Evolutionary conservation across 2,113 vertebrate genomes (phyloP), one percentile per base, ranked within the genome.

Genomic region (Chionodraco myersi): DNA sequence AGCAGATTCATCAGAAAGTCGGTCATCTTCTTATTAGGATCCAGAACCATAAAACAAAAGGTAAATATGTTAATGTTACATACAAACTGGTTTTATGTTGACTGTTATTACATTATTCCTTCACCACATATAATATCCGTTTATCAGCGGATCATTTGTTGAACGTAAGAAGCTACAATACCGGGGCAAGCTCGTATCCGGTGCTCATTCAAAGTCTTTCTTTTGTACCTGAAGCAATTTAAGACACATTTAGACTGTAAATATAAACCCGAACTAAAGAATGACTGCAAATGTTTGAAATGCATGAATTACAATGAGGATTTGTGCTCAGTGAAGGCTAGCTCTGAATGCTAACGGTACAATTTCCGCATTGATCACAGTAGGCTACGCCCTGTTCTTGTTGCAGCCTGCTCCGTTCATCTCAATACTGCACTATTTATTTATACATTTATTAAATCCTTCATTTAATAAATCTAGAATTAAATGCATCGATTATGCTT

Each of bases 341-440:
- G 83, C 86, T 57, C 11, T 10, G 30, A 51, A 10, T 41, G 91
- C 82, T 88, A 83, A 81, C 30, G 59, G 3, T 52, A 0, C 4
- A 49, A 86, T 54, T 93, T 93, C 92, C 92, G 92, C 92, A 91
- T 92, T 87, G 52, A 62, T 26, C 64, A 21, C 13, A 21, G 60
- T 77, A 21, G 21, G 21, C 21, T 21, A 57, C 85, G 85, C 83
- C 84, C 79, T 72, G 49, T 13, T 80, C 86, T 0, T 72, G 89
- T 69, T 82, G 72, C 0, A 71, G 79, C 89, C 71, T 74, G 92
- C 77, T 16, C 34, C 6, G 1, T 74, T 73, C 1, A 47, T 57
- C 7, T 57, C 26, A 21, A n/a, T 1, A 21, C 49, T 66, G 66
- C 30, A 51, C 36, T 41, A 41, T 41, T 41, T 7, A 41, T 41